phyloP scores from a whole-genome alignment of 2,888 invertebrate genomes.

The Acleris emargana region DNA sequence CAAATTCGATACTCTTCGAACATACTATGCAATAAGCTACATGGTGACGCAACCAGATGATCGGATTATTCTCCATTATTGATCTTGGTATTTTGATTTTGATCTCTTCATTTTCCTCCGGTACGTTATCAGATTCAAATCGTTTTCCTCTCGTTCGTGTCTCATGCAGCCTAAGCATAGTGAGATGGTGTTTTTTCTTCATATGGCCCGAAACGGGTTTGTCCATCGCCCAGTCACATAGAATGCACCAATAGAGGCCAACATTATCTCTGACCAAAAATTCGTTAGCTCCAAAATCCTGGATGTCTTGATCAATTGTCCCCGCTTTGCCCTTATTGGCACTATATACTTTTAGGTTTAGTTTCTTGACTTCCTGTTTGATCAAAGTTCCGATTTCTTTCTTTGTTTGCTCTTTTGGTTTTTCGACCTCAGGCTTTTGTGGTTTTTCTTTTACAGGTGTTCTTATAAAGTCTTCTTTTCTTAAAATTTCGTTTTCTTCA shows the following conservation, averaged over 20 bases:
- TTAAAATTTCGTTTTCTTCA: constrained; percentile 10
- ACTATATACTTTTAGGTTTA: not conserved
- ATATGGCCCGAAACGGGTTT: constrained; percentile 36
- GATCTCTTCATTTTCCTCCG: constrained; percentile 16
- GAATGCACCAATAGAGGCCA: constrained; percentile 43
- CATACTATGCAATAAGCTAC: constrained; percentile 52
- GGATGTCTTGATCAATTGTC: constrained; percentile 40
- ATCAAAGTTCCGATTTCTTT: not conserved
- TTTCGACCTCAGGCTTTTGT: constrained; percentile 1
- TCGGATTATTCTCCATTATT: no score
- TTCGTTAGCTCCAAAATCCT: constrained; percentile 40
- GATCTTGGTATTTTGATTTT: constrained; percentile 42
- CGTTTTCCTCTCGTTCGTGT: constrained; percentile 35
- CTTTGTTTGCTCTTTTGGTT: not conserved
- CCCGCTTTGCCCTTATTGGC: not conserved
- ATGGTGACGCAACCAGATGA: no score
- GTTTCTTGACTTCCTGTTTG: constrained; percentile 3
- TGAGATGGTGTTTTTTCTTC: constrained; percentile 44
- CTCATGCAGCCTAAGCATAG: constrained; percentile 46
- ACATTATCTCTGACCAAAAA: constrained; percentile 41
- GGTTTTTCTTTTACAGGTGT: not conserved
- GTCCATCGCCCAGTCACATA: constrained; percentile 46
- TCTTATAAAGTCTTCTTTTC: constrained; percentile 22
- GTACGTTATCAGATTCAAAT: constrained; percentile 4
- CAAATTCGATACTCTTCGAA: constrained; percentile 40